Percentiles rank a stretch among this genome's conserved stretches.
Conservation (phyloP, 2,113 vertebrate species). For the Rana temporaria region DNA sequence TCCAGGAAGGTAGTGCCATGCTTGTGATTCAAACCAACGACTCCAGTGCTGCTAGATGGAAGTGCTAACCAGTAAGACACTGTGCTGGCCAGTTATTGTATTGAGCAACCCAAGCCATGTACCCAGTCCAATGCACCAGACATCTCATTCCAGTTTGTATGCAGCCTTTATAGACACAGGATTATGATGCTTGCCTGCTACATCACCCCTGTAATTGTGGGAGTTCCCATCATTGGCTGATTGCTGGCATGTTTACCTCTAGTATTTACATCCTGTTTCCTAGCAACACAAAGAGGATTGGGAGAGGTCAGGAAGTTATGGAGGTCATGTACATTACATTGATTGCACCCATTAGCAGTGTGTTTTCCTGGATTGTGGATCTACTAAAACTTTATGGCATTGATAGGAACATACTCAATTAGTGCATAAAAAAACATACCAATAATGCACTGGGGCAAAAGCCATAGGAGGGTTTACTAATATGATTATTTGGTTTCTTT, state of each 20-base stretch:
- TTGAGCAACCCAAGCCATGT: too few species aligned
- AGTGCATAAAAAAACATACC: neutral
- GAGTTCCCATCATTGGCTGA: neutral
- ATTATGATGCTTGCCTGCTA: too few species aligned
- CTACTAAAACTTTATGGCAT: constrained; percentile 14
- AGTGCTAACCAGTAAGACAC: too few species aligned
- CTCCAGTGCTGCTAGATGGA: too few species aligned
- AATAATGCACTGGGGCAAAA: neutral
- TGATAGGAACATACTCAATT: constrained; percentile 10
- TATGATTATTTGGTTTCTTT: neutral
- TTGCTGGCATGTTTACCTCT: neutral
- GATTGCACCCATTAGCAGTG: neutral
- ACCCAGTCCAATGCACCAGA: too few species aligned
- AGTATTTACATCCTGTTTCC: constrained; percentile 10
- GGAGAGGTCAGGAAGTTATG: neutral
- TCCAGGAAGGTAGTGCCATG: too few species aligned
- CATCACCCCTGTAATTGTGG: neutral
- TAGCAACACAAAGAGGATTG: neutral
- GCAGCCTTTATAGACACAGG: too few species aligned
- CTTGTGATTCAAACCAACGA: too few species aligned
- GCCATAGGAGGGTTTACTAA: neutral
- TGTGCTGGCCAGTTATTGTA: too few species aligned
- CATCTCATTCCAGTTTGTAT: too few species aligned
- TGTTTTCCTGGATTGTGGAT: neutral
- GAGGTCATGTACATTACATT: constrained; percentile 8